These are phyloP conservation scores for Xiphophorus hellerii DNA, from an alignment of 2,113 vertebrate species.

Conservation along the genomic window DNA sequence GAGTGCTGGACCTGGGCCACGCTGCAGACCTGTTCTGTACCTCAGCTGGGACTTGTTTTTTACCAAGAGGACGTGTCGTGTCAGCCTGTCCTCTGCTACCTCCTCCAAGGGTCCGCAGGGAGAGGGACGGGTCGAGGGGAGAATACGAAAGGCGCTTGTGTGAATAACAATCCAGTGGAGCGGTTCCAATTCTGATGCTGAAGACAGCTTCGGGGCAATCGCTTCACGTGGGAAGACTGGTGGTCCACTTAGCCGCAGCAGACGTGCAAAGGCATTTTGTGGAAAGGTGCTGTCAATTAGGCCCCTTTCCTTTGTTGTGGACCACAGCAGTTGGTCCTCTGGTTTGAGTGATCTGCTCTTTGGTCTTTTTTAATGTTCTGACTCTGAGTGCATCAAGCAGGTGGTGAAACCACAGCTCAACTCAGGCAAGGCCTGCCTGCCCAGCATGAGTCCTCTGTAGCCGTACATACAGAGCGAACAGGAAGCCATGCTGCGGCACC, in stretches of 20 bases:
- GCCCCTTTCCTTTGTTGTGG: conserved; percentile 8
- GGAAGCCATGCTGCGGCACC: conserved; percentile 1
- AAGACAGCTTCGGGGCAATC: conserved; percentile 6
- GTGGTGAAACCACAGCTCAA: conserved; percentile 43
- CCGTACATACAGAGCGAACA: neutral
- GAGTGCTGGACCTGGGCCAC: conserved; percentile 51
- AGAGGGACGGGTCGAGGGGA: conserved; percentile 15
- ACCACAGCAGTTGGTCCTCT: conserved; percentile 22
- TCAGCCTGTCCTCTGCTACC: conserved; percentile 11
- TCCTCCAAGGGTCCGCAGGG: conserved; percentile 21
- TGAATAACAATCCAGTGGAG: conserved; percentile 8
- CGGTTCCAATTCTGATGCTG: neutral
- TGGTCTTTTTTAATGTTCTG: conserved; percentile 40
- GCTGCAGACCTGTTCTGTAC: conserved; percentile 53
- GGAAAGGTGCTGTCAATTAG: conserved; percentile 23
- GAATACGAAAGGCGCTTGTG: conserved; percentile 8
- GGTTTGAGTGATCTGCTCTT: conserved; percentile 32
- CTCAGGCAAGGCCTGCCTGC: conserved; percentile 21
- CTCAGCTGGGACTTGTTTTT: conserved; percentile 46
- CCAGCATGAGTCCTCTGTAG: conserved; percentile 15
- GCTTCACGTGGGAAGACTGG: conserved; percentile 14
- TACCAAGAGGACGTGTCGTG: conserved; percentile 18
- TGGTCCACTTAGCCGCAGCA: neutral
- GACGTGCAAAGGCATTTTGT: conserved; percentile 16
- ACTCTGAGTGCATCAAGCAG: conserved; percentile 46